A percentile compares a stretch with the other conserved stretches of the same genome.
Evolutionary conservation across 2,888 invertebrate species (phyloP).

Genomic region (Agriotes lineatus): DNA sequence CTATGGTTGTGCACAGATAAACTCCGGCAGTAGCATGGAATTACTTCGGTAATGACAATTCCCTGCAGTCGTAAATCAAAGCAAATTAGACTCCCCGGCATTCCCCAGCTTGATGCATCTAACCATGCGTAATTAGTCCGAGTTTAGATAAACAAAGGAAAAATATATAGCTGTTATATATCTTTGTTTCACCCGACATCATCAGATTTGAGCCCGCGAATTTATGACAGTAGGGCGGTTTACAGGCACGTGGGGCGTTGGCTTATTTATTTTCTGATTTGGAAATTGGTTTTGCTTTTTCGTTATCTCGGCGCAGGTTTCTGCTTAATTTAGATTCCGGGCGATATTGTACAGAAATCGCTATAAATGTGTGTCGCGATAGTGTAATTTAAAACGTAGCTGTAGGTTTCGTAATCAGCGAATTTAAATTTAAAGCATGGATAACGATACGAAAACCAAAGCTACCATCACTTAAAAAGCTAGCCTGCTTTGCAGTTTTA

Average conservation of each 20-base stretch:
- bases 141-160: conserved; percentile 43
- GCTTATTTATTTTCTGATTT: conserved; percentile 33
- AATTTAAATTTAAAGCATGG: not conserved
- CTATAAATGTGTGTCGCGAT: not conserved
- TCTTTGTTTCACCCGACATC: conserved; percentile 40
- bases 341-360: not conserved
- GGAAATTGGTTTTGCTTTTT: conserved; percentile 24
- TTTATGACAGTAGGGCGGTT: conserved; percentile 35
- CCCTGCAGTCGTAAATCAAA: conserved; percentile 34
- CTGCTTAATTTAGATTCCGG: conserved; percentile 5
- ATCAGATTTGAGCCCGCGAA: conserved; percentile 38
- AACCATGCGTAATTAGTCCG: conserved; percentile 41
- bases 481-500: too few relatives aligned
- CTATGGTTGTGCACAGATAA: not conserved
- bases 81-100: conserved; percentile 36
- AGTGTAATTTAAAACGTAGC: not conserved
- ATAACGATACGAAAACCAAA: too few relatives aligned
- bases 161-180: conserved; percentile 42
- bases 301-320: not conserved
- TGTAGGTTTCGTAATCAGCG: not conserved
- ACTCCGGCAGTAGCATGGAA: not conserved
- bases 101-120: conserved; percentile 39
- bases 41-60: conserved; percentile 7
- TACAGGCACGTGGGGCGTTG: conserved; percentile 25
- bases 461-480: too few relatives aligned